Percentiles rank a stretch among this genome's conserved stretches.
These are phyloP conservation scores for Tauraco erythrolophus DNA, from an alignment of 2,113 vertebrate species.

Conservation along the genomic window DNA sequence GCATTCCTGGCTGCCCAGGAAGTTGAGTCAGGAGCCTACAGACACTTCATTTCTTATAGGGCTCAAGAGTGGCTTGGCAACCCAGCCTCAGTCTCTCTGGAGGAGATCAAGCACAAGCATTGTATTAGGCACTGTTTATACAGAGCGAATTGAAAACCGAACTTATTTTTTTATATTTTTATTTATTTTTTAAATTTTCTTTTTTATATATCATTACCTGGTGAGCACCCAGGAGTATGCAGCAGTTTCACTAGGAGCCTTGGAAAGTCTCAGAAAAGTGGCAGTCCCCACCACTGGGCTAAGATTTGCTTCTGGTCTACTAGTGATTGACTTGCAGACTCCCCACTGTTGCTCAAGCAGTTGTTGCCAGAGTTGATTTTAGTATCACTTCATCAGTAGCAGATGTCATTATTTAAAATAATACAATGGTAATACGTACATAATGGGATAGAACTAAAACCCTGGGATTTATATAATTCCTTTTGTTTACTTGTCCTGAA, in stretches of 20 bases:
- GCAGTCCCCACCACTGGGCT: background rate
- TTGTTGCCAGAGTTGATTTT: background rate
- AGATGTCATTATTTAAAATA: background rate
- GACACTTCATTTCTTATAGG: background rate
- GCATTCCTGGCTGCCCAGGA: background rate
- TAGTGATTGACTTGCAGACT: background rate
- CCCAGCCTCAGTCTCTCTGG: background rate
- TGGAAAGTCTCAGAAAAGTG: background rate
- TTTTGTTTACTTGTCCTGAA: constrained; percentile 9
- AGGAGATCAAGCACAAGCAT: background rate
- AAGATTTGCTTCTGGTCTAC: background rate
- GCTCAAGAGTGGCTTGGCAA: background rate
- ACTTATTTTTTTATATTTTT: background rate
- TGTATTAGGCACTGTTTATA: background rate
- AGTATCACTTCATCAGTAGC: background rate
- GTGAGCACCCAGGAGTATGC: background rate
- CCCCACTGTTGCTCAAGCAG: background rate
- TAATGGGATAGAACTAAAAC: background rate
- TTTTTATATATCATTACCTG: background rate
- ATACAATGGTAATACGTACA: background rate
- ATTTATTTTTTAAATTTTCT: background rate
- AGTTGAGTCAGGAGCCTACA: background rate
- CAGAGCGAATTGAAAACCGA: background rate
- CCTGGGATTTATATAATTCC: background rate
- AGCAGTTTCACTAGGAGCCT: background rate